Base-by-base conservation (phyloP, 2,797 vertebrate genomes). In the Sandelia bainsii region DNA sequence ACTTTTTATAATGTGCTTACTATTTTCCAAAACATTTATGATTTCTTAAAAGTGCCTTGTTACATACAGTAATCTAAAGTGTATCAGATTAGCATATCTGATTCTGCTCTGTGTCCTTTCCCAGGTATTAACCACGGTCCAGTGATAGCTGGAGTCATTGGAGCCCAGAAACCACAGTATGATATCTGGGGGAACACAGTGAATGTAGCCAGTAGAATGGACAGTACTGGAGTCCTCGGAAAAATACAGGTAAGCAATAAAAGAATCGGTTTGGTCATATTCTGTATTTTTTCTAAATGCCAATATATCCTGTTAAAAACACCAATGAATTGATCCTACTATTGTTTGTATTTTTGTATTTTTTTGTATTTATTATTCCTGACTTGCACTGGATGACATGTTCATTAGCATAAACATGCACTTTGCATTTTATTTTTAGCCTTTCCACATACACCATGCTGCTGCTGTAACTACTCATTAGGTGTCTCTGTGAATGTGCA, bases 141-240 rank as follows among this genome's bases (percentile, higher is more conserved):
- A 62, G 97, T 99, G 61, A 99, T 99, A 69, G 98, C 98, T 8
- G 98, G 98, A 63, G 98, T 99, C 69, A 99, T 99, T 40, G 98
- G 98, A 58, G 98, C 98, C 67, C 98, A 98, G 93, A 99, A 99
- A 87, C 98, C 98, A 2, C 98, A 99, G 16, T 99, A 99, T 34
- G 98, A 99, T 58, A 99, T 99, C 86, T 99, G 98, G 98, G 98
- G 98, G 17, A 99, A 99, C 93, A 97, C 96, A 0, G 98, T 99
- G 79, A 99, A 99, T 14, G 98, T 99, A 75, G 97, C 98, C 77
- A 99, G 98, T 81, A 94, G 98, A 74, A 99, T 99, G 98, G 98
- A 99, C 88, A 99, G 96, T 91, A 99, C 98, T 0, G 98, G 98
- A 11, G 95, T 99, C 62, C 92, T 99, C 80, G 98, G 98, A 44